Percentiles rank a stretch among this genome's conserved stretches.
phyloP scores from a whole-genome alignment of 1,140 invertebrate species.

The Caenorhabditis elegans region DNA sequence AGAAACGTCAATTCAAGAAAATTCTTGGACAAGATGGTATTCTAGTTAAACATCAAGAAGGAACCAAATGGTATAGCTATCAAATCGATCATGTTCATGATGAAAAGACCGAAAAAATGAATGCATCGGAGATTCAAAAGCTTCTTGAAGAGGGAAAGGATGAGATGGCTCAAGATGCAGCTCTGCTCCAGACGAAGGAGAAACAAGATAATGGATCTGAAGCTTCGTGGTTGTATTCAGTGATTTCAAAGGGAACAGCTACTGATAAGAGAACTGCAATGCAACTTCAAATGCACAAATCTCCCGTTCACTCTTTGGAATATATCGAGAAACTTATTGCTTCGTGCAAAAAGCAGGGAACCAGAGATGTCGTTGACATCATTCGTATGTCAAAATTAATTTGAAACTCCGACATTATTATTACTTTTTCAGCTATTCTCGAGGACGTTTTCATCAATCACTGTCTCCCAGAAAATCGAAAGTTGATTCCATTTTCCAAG shows the following conservation, averaged over 20 bases:
- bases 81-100: constrained; percentile 21
- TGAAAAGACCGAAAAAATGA: not conserved
- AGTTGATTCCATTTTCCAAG: constrained; percentile 76
- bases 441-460: constrained; percentile 79
- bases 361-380: constrained; percentile 74
- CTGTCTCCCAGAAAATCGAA: constrained; percentile 75
- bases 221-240: constrained; percentile 35
- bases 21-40: not conserved
- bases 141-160: constrained; percentile 11
- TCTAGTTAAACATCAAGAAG: constrained; percentile 22
- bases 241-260: constrained; percentile 34
- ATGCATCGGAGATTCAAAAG: not conserved
- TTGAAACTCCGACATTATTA: constrained; percentile 32
- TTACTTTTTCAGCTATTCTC: constrained; percentile 71
- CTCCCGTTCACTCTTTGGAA: constrained; percentile 74
- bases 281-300: constrained; percentile 70
- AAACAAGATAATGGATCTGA: constrained; percentile 34
- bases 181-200: not conserved
- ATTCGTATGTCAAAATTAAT: constrained; percentile 70
- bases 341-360: constrained; percentile 67
- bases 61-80: constrained; percentile 19
- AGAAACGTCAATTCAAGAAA: constrained; percentile 15
- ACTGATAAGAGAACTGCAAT: constrained; percentile 82
- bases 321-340: constrained; percentile 76
- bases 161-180: not conserved